Evolutionary conservation across 2,113 vertebrate species (phyloP).

Genomic region (Eclectus roratus): DNA sequence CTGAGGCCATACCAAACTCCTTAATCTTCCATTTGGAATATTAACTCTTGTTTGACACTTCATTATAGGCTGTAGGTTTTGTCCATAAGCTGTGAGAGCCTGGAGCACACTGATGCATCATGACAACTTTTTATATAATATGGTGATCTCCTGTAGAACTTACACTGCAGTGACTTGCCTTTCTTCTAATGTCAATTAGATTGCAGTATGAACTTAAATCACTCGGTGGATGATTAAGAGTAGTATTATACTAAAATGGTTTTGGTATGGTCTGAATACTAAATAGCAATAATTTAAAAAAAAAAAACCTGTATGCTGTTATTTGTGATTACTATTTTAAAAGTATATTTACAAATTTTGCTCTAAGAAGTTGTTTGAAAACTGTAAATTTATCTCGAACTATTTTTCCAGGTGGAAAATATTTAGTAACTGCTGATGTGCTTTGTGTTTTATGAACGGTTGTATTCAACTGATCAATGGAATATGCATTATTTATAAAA

Average conservation of each 20-base stretch:
- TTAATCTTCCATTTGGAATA: constrained; percentile 62
- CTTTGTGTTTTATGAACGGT: constrained; percentile 68
- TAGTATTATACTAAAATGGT: constrained; percentile 69
- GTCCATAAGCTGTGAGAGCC: constrained; percentile 55
- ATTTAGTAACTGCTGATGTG: constrained; percentile 59
- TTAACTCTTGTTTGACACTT: background rate
- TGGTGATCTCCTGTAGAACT: constrained; percentile 58
- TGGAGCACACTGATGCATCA: constrained; percentile 39
- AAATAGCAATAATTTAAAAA: constrained; percentile 68
- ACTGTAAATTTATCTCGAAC: constrained; percentile 1
- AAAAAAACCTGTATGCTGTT: constrained; percentile 67
- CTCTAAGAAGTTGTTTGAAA: constrained; percentile 6
- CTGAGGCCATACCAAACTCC: constrained; percentile 92
- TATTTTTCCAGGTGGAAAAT: constrained; percentile 54
- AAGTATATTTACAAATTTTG: constrained; percentile 60
- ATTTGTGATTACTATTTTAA: constrained; percentile 70
- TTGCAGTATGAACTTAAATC: constrained; percentile 64
- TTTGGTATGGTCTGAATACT: constrained; percentile 86
- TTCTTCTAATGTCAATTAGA: constrained; percentile 64
- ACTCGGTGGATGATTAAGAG: constrained; percentile 38
- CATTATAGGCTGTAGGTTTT: constrained; percentile 17
- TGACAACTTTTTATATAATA: constrained; percentile 14
- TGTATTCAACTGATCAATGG: constrained; percentile 68
- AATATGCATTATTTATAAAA: constrained; percentile 76
- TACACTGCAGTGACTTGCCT: constrained; percentile 59